A percentile compares a stretch with the other conserved stretches of the same genome.
phyloP scores from a whole-genome alignment of 1,140 invertebrate species.

The Asobara japonica region DNA sequence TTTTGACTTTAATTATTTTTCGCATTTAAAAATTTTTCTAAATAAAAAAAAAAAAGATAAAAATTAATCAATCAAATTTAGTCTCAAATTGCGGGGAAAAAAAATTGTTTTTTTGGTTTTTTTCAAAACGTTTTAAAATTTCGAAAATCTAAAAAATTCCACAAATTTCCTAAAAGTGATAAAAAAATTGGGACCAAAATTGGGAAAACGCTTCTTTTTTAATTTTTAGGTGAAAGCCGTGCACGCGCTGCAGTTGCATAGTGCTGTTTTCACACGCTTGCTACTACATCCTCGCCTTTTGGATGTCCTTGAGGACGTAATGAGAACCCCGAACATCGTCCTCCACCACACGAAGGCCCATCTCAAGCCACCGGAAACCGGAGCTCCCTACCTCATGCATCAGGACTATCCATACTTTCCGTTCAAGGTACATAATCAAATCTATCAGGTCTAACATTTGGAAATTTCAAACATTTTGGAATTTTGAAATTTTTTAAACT shows the following conservation, averaged over 20 bases:
- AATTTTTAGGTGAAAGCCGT: constrained; percentile 68
- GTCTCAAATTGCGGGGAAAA: no score
- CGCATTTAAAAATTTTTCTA: no score
- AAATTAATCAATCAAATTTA: no score
- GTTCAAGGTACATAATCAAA: no score
- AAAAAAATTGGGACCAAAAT: background rate
- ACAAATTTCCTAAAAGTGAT: constrained; percentile 7
- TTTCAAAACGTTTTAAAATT: no score
- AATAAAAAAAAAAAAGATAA: no score
- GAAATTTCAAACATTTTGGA: no score
- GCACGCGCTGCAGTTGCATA: constrained; percentile 72
- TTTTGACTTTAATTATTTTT: background rate
- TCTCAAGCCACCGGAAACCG: constrained; percentile 71
- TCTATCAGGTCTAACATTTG: no score
- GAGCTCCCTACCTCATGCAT: constrained; percentile 73
- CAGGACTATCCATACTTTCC: constrained; percentile 75
- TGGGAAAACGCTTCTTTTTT: background rate
- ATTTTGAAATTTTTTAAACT: no score
- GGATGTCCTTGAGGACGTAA: constrained; percentile 70
- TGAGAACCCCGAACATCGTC: constrained; percentile 69
- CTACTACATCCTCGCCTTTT: constrained; percentile 68
- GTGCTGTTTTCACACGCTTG: constrained; percentile 67
- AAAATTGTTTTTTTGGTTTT: no score
- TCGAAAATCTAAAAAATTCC: background rate
- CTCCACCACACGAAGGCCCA: constrained; percentile 75